Conservation (phyloP, 2,888 invertebrate species). For the Camponotus fellah region DNA sequence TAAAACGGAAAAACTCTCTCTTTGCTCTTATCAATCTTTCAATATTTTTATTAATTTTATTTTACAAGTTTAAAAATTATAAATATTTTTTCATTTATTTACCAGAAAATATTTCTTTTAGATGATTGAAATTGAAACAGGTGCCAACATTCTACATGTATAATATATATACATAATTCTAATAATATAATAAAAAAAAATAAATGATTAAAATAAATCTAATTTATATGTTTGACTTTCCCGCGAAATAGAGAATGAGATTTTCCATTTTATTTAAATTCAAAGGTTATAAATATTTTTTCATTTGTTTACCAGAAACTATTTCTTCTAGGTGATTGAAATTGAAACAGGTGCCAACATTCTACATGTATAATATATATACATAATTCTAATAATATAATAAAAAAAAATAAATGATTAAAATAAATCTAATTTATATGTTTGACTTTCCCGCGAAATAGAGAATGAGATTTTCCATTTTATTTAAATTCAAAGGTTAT, state of each 20-base stretch:
- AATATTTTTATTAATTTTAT: neutral
- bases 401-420: neutral
- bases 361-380: no score
- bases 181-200: conserved; percentile 9
- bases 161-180: neutral
- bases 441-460: neutral
- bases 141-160: no score
- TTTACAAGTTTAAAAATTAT: neutral
- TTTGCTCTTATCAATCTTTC: neutral
- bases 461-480: neutral
- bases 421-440: conserved; percentile 20
- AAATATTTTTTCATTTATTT: neutral
- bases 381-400: conserved; percentile 3
- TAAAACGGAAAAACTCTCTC: neutral
- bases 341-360: neutral
- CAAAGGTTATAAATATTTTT: neutral
- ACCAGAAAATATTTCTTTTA: neutral
- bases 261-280: neutral
- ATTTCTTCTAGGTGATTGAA: neutral
- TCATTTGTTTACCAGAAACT: neutral
- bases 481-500: no score
- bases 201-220: conserved; percentile 9
- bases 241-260: neutral
- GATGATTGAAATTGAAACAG: neutral
- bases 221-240: neutral